Evolutionary conservation across 2,797 vertebrate species (phyloP), one percentile per base, ranked within the genome.

Genomic region (Takifugu ocellatus): DNA sequence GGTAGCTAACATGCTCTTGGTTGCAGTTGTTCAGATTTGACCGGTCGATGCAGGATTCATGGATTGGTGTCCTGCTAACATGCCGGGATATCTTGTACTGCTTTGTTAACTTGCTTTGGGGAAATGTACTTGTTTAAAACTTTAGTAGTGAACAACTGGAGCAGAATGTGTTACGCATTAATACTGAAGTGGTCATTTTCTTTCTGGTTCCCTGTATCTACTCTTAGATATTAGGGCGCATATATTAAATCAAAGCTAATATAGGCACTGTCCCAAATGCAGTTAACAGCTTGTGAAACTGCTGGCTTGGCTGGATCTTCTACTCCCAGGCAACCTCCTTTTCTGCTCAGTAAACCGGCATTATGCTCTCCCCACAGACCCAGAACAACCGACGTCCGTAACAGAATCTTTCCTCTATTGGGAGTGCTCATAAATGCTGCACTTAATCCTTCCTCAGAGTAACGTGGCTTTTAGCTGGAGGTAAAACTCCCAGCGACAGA

Each of bases 231-330:
- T 62, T 59, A 47, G 45, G 45, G 24, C 45, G 1, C 54, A 42
- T 65, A 59, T 50, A 51, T 79, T 68, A 79, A 51, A 69, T 76
- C 70, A 81, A 58, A 74, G 57, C 54, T 64, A 67, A 68, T 75
- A 52, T 47, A 48, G 43, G 44, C 61, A 53, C 51, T 55, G 63
- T 70, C 62, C 69, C 72, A 63, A 75, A 74, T 2, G 53, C 56
- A 48, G 59, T 72, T 78, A 77, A 63, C 68, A 44, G 72, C 63
- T 73, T 61, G 63, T 73, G 66, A 79, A 79, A 77, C 59, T 63
- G 54, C 63, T 53, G 54, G 51, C 61, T 66, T 51, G 9, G 31
- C 50, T 44, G 17, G 16, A 36, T 51, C 42, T 51, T 42, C 17
- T 46, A 39, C 27, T 47, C 47, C 12, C 12, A 39, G 16, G 21